Percentiles rank a stretch among this genome's conserved stretches.
phyloP scores from a whole-genome alignment of 92 coral and sea anemone genomes.

The Paramuricea clavata region DNA sequence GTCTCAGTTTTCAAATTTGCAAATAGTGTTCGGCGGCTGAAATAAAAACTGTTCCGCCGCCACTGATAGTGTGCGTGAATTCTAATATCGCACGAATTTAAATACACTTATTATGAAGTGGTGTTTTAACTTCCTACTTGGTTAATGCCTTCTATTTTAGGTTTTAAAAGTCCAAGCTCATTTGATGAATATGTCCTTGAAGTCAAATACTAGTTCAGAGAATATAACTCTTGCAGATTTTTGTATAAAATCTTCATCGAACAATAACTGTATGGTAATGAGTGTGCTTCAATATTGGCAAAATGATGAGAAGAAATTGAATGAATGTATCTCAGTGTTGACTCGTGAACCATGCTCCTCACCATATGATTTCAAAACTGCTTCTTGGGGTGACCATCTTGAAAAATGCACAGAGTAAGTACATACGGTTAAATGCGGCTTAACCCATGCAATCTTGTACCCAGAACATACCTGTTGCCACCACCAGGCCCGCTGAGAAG shows the following conservation, averaged over 20 bases:
- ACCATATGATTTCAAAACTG: conserved; percentile 20
- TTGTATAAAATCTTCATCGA: conserved; percentile 87
- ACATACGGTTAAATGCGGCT: no score
- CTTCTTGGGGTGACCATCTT: conserved; percentile 65
- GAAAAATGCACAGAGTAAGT: conserved; percentile 71
- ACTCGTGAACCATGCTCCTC: neutral
- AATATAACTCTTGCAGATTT: conserved; percentile 78
- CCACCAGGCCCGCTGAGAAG: no score
- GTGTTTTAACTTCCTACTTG: no score
- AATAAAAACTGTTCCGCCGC: no score
- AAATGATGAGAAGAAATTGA: conserved; percentile 71
- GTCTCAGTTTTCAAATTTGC: no score
- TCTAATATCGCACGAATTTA: no score
- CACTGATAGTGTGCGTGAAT: no score
- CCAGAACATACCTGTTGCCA: no score
- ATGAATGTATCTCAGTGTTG: conserved; percentile 68
- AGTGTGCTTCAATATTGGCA: conserved; percentile 94
- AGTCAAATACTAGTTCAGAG: conserved; percentile 59
- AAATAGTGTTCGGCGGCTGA: no score
- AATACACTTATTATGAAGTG: no score
- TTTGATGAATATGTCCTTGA: conserved; percentile 66
- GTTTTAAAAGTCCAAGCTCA: conserved; percentile 53
- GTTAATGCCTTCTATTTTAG: conserved; percentile 26
- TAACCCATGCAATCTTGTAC: no score
- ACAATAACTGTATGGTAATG: conserved; percentile 77